A percentile compares a stretch with the other conserved stretches of the same genome.
Evolutionary conservation across 1,140 invertebrate genomes (phyloP).

Genomic region (Zaprionus nigranus): DNA sequence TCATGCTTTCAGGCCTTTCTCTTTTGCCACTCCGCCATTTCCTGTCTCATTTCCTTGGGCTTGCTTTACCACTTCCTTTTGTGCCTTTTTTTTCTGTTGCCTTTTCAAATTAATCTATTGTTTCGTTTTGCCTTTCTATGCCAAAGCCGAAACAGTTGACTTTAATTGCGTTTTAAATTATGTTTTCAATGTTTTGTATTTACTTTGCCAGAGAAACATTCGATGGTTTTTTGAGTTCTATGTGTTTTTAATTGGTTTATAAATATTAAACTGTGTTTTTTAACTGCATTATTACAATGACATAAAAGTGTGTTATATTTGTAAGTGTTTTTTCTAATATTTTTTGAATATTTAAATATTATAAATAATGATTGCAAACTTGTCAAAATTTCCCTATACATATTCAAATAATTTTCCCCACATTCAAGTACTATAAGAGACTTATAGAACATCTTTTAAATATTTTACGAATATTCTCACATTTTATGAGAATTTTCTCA

Average conservation of each 20-base stretch:
- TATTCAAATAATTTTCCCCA: too few relatives aligned
- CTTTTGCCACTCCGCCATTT: conserved; percentile 25
- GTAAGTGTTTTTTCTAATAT: not conserved
- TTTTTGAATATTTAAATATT: not conserved
- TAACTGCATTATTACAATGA: too few relatives aligned
- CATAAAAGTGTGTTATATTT: too few relatives aligned
- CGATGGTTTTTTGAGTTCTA: too few relatives aligned
- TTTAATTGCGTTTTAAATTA: not conserved
- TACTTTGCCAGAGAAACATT: too few relatives aligned
- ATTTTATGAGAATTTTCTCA: not conserved
- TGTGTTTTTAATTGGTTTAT: too few relatives aligned
- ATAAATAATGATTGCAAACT: not conserved
- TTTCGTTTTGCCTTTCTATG: conserved; percentile 23
- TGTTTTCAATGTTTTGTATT: not conserved
- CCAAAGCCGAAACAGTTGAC: not conserved
- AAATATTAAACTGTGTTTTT: too few relatives aligned
- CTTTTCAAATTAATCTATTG: conserved; percentile 34
- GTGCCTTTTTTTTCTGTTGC: conserved; percentile 10
- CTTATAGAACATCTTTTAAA: too few relatives aligned
- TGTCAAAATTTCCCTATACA: not conserved
- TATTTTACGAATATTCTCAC: not conserved
- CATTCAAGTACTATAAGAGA: too few relatives aligned
- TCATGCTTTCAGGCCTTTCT: conserved; percentile 1
- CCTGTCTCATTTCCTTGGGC: conserved; percentile 34
- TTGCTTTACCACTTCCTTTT: conserved; percentile 26